These are phyloP conservation scores for Casuarius casuarius DNA, from an alignment of 2,113 vertebrate species.

Conservation along the genomic window DNA sequence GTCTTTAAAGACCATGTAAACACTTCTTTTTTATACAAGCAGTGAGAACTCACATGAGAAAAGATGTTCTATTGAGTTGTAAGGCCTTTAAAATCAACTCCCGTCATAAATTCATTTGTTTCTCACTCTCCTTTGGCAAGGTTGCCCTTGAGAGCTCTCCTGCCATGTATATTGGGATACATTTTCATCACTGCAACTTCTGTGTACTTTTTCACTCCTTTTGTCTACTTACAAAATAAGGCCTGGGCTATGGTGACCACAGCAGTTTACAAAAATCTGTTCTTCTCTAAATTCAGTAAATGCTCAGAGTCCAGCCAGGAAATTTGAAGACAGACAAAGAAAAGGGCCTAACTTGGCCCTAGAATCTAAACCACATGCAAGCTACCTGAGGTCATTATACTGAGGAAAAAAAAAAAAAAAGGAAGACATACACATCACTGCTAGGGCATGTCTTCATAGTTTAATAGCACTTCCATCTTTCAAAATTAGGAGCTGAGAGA, in stretches of 20 bases:
- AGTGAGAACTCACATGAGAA: background rate
- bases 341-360: background rate
- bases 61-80: background rate
- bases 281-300: background rate
- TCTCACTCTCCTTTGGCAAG: background rate
- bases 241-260: background rate
- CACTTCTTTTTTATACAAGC: background rate
- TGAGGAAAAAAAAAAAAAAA: background rate
- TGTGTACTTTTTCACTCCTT: background rate
- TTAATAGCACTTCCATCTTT: background rate
- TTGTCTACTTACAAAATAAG: conserved; percentile 36
- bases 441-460: background rate
- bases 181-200: background rate
- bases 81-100: background rate
- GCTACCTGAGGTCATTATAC: background rate
- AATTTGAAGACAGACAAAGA: background rate
- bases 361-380: background rate
- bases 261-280: background rate
- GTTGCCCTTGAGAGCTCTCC: background rate
- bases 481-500: background rate
- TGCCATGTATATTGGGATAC: background rate
- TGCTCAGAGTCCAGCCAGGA: background rate
- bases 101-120: conserved; percentile 15
- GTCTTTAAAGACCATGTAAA: background rate
- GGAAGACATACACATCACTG: background rate